Base-by-base conservation (phyloP, 2,888 invertebrate species). In the Pinctada fucata region DNA sequence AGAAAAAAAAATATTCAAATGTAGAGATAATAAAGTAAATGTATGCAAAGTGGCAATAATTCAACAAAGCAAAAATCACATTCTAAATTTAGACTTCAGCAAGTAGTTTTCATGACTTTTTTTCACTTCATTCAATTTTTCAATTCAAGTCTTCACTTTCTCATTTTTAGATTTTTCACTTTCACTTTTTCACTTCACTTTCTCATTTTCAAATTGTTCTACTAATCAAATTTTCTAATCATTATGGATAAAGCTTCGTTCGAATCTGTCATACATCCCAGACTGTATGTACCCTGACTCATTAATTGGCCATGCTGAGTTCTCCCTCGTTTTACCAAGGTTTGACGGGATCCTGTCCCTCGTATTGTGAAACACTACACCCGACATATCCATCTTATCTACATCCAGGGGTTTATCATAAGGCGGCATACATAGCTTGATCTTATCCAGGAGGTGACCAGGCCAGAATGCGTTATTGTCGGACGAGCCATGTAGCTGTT, bases 381-480 rank as follows among this genome's bases (percentile, higher is more conserved):
- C 71, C 48, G 82, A 82, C n/a, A 82, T 81, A 67, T 87, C 83
- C 10, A 80, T 65, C 0, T 69, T 51, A 4, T 79, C 79, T 13
- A 58, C 58, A 58, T 58, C 58, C 13, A 58, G 58, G 13, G 76
- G 75, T 49, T 79, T 70, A 72, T 86, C 83, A 68, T 87, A 87
- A 3, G 87, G 84, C 4, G 88, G 88, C 87, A 91, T 88, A 77
- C 87, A 90, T 3, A 91, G 82, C 13, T 88, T 82, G 4, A 92
- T 69, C 80, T 91, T 91, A 80, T 91, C 87, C 75, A 91, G 84
- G 64, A 92, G 82, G 64, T 89, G 88, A 2, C 91, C 91, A 2
- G 92, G 91, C 92, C 92, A 92, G 83, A 90, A 91, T 2, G 87
- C 88, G 68, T 89, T 88, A 48, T 69, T 50, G 51, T 89, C 82